phyloP scores from a whole-genome alignment of 2,888 invertebrate species.

The Andrena praecox region DNA sequence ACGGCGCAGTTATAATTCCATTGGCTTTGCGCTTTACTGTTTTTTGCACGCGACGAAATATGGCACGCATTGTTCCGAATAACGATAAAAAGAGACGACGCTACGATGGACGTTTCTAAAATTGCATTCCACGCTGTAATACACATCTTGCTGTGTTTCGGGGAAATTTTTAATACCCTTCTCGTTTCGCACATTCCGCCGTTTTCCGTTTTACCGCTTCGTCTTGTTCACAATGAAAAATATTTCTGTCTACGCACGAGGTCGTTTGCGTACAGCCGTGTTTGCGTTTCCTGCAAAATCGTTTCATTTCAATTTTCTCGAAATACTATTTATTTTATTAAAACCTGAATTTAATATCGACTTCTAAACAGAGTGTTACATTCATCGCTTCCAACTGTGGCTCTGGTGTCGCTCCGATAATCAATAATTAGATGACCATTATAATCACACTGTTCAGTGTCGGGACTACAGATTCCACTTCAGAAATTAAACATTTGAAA shows the following conservation, averaged over 20 bases:
- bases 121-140: slow-evolving; percentile 54
- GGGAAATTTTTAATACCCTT: slow-evolving; percentile 30
- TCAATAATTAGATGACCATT: too few species aligned
- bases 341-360: neutral
- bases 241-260: slow-evolving; percentile 1
- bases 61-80: slow-evolving; percentile 30
- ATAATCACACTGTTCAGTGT: too few species aligned
- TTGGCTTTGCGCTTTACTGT: neutral
- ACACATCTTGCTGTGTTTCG: slow-evolving; percentile 25
- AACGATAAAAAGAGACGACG: slow-evolving; percentile 40
- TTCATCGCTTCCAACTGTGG: neutral
- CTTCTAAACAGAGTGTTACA: neutral
- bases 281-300: neutral
- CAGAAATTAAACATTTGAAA: too few species aligned
- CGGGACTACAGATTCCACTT: too few species aligned
- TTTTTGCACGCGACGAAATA: slow-evolving; percentile 5
- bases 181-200: slow-evolving; percentile 22
- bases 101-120: slow-evolving; percentile 52
- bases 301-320: neutral
- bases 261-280: neutral
- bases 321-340: neutral
- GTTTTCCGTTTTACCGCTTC: neutral
- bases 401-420: too few species aligned
- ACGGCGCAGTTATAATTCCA: neutral
- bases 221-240: slow-evolving; percentile 15